phyloP scores from a whole-genome alignment of 2,888 invertebrate species.

The Hetaerina titia region DNA sequence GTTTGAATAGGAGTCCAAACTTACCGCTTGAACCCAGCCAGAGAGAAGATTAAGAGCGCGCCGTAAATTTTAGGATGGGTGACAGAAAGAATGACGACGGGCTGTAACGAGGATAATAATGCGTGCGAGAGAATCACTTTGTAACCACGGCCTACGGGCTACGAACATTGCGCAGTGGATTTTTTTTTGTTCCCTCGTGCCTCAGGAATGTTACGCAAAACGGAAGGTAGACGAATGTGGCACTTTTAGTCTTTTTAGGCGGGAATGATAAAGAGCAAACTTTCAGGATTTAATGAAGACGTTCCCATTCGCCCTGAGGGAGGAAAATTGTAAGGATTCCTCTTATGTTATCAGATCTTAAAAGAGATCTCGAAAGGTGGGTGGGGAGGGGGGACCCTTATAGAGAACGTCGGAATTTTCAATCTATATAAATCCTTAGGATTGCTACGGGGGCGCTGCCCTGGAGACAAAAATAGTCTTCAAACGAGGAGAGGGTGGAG shows the following conservation, averaged over 20 bases:
- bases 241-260: not conserved
- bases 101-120: not conserved
- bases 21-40: too few species aligned
- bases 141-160: not conserved
- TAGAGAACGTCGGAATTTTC: not conserved
- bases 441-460: not conserved
- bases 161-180: not conserved
- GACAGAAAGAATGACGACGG: too few species aligned
- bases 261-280: slow-evolving; percentile 20
- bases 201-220: not conserved
- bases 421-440: not conserved
- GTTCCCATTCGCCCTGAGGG: not conserved
- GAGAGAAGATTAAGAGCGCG: too few species aligned
- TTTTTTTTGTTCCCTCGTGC: not conserved
- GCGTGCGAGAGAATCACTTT: not conserved
- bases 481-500: not conserved
- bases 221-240: not conserved
- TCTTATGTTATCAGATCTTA: too few species aligned
- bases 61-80: too few species aligned
- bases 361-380: not conserved
- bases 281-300: not conserved
- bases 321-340: not conserved
- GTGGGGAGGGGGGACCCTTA: not conserved
- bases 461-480: not conserved
- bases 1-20: too few species aligned